Evolutionary conservation across 2,113 vertebrate genomes (phyloP), one percentile per base, ranked within the genome.

Genomic region (Alethe castanea): DNA sequence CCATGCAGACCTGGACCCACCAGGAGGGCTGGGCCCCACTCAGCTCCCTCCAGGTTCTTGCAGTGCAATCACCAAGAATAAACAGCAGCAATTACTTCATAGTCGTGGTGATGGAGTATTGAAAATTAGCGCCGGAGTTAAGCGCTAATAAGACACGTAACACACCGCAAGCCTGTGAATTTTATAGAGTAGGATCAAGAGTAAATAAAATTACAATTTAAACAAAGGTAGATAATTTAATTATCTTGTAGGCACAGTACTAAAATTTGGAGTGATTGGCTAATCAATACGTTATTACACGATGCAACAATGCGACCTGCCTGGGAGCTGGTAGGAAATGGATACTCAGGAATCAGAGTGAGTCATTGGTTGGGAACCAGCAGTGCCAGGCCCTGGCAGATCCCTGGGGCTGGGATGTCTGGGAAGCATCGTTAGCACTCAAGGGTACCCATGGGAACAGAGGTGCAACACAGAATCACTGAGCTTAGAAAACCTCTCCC

Each of bases 181-280:
- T 93, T 86, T 96, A 79, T 94, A 61, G 57, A 92, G 95, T 73
- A 26, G 88, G 66, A 95, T 95, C 92, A 87, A 95, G 90, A 93
- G 96, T 97, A 97, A 98, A 97, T 97, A 97, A 98, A 97, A 98
- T 95, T 96, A 96, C 96, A 81, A 56, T 97, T 97, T 97, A 95
- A 97, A 93, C 96, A 95, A 97, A 87, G 96, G 96, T 96, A 95
- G 90, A 96, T 97, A 97, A 97, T 97, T 97, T 90, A 97, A 97
- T 96, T 95, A 97, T 81, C 96, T 96, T 94, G 94, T 96, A 96
- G 95, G 96, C 94, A 85, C 70, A 52, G 93, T 79, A 86, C 94
- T 97, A 94, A 91, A 97, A 97, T 98, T 79, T 91, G 96, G 96
- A 98, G 96, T 96, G 97, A 97, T 97, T 97, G 97, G 95, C 90